Base-by-base conservation (phyloP, 92 coral and sea anemone genomes). In the Pocillopora grandis region DNA sequence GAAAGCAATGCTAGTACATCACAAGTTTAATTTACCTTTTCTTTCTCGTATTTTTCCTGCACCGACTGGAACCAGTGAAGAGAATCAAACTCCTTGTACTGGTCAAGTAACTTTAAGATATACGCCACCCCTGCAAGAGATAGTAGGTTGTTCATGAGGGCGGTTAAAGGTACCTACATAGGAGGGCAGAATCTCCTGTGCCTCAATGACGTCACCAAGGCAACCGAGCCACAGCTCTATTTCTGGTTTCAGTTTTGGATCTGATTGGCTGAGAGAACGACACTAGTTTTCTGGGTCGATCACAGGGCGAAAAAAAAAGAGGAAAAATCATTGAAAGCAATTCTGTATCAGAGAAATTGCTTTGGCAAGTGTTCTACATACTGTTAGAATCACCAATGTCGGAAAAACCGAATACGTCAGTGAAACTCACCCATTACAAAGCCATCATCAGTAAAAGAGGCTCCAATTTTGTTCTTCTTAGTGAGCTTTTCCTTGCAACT, bases 41-140 rank as follows among this genome's bases (percentile, higher is more conserved):
- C 99, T 31, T 83, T 89, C 77, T 78, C 88, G 72, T 96, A 96
- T 78, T 96, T 96, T 81, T 96, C 98, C 18, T 89, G 87, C 3
- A 96, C 99, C 1, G 98, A 94, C 84, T 96, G 99, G 87, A 96
- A 96, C 99, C 99, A 96, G 88, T 96, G 99, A 76, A 96, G 99
- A 10, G 99, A 96, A 87, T 96, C 99, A 86, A 96, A 96, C 80
- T 94, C 98, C 79, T 96, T 92, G 82, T 96, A 96, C 79, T 94
- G 99, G 77, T 96, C 98, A 70, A 96, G 85, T 60, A 96, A 83
- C 81, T 96, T 96, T 65, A 96, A 86, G 61, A 96, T 96, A 76
- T 96, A 96, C 13, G 99, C 99, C 64, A 92, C 95, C 57, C 99
- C 99, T 96, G 90, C 2, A 58, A 8, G 67, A 59, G 42, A 36